A percentile compares a stretch with the other conserved stretches of the same genome.
Conservation (phyloP, 2,888 invertebrate genomes). For the Eupithecia subfuscata region DNA sequence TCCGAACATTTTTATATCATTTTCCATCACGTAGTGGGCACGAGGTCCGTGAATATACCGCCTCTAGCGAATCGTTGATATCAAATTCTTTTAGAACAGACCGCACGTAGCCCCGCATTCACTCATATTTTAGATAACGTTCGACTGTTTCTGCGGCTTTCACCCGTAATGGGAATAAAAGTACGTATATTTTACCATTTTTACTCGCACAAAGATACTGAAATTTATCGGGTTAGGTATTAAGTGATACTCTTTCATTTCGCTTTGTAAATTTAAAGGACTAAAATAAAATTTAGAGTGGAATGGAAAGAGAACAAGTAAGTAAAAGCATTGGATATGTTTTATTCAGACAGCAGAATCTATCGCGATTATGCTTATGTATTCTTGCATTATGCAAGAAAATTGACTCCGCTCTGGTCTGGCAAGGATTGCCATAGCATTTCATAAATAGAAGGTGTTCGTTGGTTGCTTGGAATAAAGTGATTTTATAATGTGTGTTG, state of each 20-base stretch:
- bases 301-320: slow-evolving; percentile 18
- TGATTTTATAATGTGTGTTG: background rate
- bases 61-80: slow-evolving; percentile 70
- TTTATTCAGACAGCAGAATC: slow-evolving; percentile 26
- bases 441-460: slow-evolving; percentile 1
- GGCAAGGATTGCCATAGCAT: slow-evolving; percentile 17
- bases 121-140: slow-evolving; percentile 79
- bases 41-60: slow-evolving; percentile 52
- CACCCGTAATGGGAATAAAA: slow-evolving; percentile 70
- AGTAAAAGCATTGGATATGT: slow-evolving; percentile 29
- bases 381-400: slow-evolving; percentile 24
- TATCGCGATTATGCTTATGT: slow-evolving; percentile 22
- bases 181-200: slow-evolving; percentile 69
- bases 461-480: background rate
- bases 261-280: slow-evolving; percentile 46
- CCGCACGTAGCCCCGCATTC: slow-evolving; percentile 73
- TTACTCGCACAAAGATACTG: slow-evolving; percentile 57
- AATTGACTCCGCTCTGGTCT: slow-evolving; percentile 17
- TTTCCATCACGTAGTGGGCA: slow-evolving; percentile 41
- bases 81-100: slow-evolving; percentile 78
- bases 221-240: slow-evolving; percentile 56
- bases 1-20: slow-evolving; percentile 25
- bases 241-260: slow-evolving; percentile 51
- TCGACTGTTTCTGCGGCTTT: slow-evolving; percentile 69
- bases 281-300: slow-evolving; percentile 33